Conservation (phyloP, 1,140 invertebrate genomes). For the Drosophila novamexicana region DNA sequence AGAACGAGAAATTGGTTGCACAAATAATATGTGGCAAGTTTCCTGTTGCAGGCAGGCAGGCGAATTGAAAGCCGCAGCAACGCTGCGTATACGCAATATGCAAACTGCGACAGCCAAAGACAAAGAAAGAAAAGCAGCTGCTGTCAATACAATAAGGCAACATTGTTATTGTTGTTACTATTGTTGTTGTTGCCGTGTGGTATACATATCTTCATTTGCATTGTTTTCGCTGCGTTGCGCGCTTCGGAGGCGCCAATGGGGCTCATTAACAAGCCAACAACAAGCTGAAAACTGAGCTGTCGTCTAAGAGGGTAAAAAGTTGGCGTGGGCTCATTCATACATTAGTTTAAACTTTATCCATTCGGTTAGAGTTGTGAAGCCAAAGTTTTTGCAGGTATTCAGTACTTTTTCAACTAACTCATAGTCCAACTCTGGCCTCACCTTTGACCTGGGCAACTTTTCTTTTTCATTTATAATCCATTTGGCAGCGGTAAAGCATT, state of each 20-base stretch:
- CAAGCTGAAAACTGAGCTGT: slow-evolving; percentile 33
- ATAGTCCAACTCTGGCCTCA: slow-evolving; percentile 29
- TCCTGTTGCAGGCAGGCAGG: slow-evolving; percentile 30
- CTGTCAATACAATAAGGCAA: slow-evolving; percentile 31
- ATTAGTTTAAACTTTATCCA: slow-evolving; percentile 53
- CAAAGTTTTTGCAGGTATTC: slow-evolving; percentile 36
- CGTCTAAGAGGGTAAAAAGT: not conserved
- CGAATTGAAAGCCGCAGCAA: slow-evolving; percentile 63
- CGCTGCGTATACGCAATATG: slow-evolving; percentile 72
- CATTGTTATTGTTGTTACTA: not conserved
- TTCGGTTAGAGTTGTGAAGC: slow-evolving; percentile 44
- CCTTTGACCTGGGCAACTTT: slow-evolving; percentile 62
- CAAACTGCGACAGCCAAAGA: slow-evolving; percentile 30
- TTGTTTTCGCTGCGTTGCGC: slow-evolving; percentile 41
- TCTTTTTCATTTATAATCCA: slow-evolving; percentile 17
- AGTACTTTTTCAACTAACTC: slow-evolving; percentile 32
- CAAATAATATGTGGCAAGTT: slow-evolving; percentile 26
- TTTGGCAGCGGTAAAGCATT: slow-evolving; percentile 49
- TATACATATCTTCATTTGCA: slow-evolving; percentile 59
- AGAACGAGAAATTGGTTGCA: slow-evolving; percentile 26
- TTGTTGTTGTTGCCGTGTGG: slow-evolving; percentile 3
- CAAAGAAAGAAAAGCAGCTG: slow-evolving; percentile 35
- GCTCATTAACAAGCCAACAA: slow-evolving; percentile 67
- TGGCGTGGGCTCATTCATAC: not conserved
- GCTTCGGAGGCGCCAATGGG: slow-evolving; percentile 49